Percentiles rank a stretch among this genome's conserved stretches.
phyloP scores from a whole-genome alignment of 2,113 vertebrate genomes.

The Bucco capensis region DNA sequence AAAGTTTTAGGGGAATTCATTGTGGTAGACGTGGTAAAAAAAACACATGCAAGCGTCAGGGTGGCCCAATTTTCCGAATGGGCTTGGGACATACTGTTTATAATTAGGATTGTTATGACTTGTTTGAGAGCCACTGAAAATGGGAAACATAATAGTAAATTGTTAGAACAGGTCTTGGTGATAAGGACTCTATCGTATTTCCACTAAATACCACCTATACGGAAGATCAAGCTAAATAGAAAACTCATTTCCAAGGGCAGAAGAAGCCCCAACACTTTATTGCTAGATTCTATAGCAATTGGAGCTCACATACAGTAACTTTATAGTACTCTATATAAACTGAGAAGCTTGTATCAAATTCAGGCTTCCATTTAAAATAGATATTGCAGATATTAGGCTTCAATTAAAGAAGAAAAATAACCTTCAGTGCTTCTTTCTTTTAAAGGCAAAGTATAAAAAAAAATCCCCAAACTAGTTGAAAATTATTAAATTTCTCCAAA shows the following conservation, averaged over 20 bases:
- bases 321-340: conserved; percentile 62
- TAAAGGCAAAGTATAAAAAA: conserved; percentile 61
- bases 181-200: conserved; percentile 15
- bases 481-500: conserved; percentile 41
- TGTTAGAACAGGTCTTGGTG: neutral
- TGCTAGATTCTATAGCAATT: conserved; percentile 65
- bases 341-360: conserved; percentile 64
- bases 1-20: neutral
- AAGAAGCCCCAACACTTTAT: conserved; percentile 53
- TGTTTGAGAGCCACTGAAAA: neutral
- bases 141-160: neutral
- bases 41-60: neutral
- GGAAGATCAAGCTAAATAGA: conserved; percentile 48
- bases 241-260: conserved; percentile 46
- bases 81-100: neutral
- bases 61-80: neutral
- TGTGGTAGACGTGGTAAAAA: neutral
- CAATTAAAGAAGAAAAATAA: conserved; percentile 55
- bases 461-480: conserved; percentile 45
- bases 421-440: conserved; percentile 50
- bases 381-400: conserved; percentile 64
- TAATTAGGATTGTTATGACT: neutral
- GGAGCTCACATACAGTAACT: conserved; percentile 46
- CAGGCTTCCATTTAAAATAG: conserved; percentile 63
- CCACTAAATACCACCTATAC: conserved; percentile 22